These are phyloP conservation scores for Armadillidium nasatum DNA, from an alignment of 1,140 invertebrate species.

Conservation along the genomic window DNA sequence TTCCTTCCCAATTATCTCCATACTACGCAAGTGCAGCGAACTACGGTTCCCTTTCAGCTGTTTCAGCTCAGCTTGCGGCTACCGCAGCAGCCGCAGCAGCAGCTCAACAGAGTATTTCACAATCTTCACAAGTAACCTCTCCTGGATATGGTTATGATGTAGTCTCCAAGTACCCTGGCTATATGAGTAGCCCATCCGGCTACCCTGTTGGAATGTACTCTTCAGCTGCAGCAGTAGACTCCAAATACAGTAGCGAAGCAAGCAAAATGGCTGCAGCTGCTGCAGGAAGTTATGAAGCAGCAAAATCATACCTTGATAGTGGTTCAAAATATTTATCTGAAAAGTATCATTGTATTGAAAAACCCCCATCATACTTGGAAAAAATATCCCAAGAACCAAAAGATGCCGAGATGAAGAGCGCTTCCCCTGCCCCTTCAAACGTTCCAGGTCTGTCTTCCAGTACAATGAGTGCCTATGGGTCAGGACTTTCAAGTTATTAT, in stretches of 20 bases:
- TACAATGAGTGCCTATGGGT: slow-evolving; percentile 30
- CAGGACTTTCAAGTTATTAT: slow-evolving; percentile 34
- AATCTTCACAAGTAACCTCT: slow-evolving; percentile 29
- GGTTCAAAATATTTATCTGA: slow-evolving; percentile 32
- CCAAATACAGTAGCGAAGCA: slow-evolving; percentile 50
- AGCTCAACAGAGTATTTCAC: slow-evolving; percentile 32
- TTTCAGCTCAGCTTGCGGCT: slow-evolving; percentile 31
- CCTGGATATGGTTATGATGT: slow-evolving; percentile 35
- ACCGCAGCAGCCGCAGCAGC: slow-evolving; percentile 36
- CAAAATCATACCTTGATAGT: slow-evolving; percentile 33
- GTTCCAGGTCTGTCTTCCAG: slow-evolving; percentile 16
- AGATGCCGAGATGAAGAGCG: slow-evolving; percentile 38
- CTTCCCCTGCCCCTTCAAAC: slow-evolving; percentile 22
- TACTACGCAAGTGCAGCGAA: slow-evolving; percentile 42
- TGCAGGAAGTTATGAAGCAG: slow-evolving; percentile 54
- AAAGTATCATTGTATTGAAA: slow-evolving; percentile 31
- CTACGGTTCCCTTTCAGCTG: slow-evolving; percentile 42
- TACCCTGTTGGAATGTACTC: slow-evolving; percentile 41
- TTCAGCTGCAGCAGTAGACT: slow-evolving; percentile 48
- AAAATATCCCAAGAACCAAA: slow-evolving; percentile 35
- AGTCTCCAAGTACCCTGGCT: slow-evolving; percentile 35
- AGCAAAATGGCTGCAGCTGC: slow-evolving; percentile 50
- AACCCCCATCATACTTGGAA: slow-evolving; percentile 33
- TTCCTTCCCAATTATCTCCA: slow-evolving; percentile 36
- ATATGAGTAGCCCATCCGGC: slow-evolving; percentile 35